Evolutionary conservation across 2,113 vertebrate species (phyloP).

Genomic region (Engraulis encrasicolus): DNA sequence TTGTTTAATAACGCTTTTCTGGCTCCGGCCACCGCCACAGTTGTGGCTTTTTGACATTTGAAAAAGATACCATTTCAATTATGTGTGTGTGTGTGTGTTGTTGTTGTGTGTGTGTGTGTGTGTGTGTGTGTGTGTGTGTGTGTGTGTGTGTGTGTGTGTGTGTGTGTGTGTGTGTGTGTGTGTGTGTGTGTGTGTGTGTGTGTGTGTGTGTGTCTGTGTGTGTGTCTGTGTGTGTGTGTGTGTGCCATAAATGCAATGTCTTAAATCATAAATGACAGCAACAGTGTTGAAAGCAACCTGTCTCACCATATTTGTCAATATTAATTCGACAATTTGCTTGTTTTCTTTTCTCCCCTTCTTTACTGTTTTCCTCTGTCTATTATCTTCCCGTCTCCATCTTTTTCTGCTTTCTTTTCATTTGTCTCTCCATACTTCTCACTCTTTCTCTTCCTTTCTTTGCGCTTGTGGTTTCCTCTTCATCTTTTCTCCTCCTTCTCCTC

Average conservation of each 20-base stretch:
- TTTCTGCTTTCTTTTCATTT: too few species aligned
- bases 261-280: too few species aligned
- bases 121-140: neutral
- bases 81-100: neutral
- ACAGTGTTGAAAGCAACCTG: neutral
- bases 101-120: neutral
- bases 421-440: too few species aligned
- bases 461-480: too few species aligned
- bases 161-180: neutral
- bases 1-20: neutral
- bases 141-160: neutral
- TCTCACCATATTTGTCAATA: neutral
- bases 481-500: too few species aligned
- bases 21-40: neutral
- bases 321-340: neutral
- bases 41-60: neutral
- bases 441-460: too few species aligned
- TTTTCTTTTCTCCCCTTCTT: neutral
- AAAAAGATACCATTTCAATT: neutral
- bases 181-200: neutral
- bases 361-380: too few species aligned
- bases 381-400: too few species aligned
- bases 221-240: too few species aligned
- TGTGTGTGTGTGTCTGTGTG: too few species aligned
- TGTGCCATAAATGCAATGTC: too few species aligned